Evolutionary conservation across 2,888 invertebrate genomes (phyloP), one percentile per base, ranked within the genome.

Genomic region (Tetragnatha montana): DNA sequence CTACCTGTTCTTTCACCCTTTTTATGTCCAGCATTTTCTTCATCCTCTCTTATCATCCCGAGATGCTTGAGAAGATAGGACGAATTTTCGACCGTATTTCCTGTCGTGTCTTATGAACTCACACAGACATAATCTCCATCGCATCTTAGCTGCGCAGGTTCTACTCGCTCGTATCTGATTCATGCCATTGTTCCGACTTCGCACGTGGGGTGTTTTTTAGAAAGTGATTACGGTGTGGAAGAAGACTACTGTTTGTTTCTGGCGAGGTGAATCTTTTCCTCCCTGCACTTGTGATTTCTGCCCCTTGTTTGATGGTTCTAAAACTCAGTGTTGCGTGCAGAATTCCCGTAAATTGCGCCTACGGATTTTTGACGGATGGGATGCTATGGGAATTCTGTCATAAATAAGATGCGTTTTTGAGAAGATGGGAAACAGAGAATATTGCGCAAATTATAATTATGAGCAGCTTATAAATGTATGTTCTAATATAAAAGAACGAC

Each of bases 21-120:
- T n/a, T 79, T 35, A 35, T 60, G 60, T 10, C 17, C 60, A 60
- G 60, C 60, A 10, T 21, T n/a, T 49, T 75, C 49, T 49, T 51
- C 71, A n/a, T 79, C 51, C 10, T 85, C n/a, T 84, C 60, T 87
- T 87, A 84, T 73, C 69, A 49, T 49, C 80, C 35, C 73, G 0
- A 74, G 89, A 89, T 85, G 75, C 70, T 21, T 60, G 49, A 49
- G 8, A 73, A 49, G 89, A 89, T 86, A 86, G 73, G 49, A 22
- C 79, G 51, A 79, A 19, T 49, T 80, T 50, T 81, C 76, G 35
- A 47, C 69, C 50, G 81, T 19, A 81, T 86, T 89, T 89, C 85
- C 89, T 89, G 89, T 76, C 81, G 76, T 89, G 81, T 81, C 70
- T 14, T 81, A 50, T 71, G 50, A 70, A 8, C 71, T 68, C 86